These are phyloP conservation scores for Drosophila nr. perissopoda DNA, from an alignment of 2,888 invertebrate genomes.

Conservation along the genomic window DNA sequence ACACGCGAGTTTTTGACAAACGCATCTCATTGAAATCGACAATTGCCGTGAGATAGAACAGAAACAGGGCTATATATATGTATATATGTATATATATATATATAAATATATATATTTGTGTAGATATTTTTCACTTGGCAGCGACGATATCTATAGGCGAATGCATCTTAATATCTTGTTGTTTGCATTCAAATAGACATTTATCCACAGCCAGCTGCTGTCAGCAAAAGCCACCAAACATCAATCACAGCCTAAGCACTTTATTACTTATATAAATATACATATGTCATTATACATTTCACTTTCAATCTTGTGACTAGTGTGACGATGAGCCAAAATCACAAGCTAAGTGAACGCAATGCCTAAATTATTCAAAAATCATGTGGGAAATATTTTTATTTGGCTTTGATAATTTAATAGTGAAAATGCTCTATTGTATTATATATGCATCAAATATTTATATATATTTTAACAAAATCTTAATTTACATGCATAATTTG, in stretches of 20 bases:
- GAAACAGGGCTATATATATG: conserved; percentile 32
- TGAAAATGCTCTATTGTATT: neutral
- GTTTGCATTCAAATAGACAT: conserved; percentile 52
- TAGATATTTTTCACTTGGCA: conserved; percentile 38
- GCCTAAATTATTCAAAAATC: conserved; percentile 16
- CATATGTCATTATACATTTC: conserved; percentile 23
- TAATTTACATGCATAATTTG: neutral
- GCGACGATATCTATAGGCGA: conserved; percentile 38
- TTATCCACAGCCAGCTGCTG: conserved; percentile 44
- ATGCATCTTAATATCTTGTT: conserved; percentile 57
- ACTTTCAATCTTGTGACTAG: conserved; percentile 63
- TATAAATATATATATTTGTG: neutral
- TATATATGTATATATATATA: neutral
- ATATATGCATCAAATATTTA: neutral
- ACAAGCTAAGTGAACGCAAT: conserved; percentile 22
- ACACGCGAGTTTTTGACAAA: conserved; percentile 67
- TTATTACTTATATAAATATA: conserved; percentile 35
- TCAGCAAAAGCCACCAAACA: conserved; percentile 58
- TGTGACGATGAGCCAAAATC: conserved; percentile 41
- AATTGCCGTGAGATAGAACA: conserved; percentile 57
- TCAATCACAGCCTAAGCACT: conserved; percentile 62
- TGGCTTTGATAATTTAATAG: neutral
- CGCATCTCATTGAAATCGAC: conserved; percentile 55
- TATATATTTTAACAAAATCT: neutral
- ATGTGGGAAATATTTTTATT: conserved; percentile 5